Evolutionary conservation across 2,113 vertebrate species (phyloP), one percentile per base, ranked within the genome.

Genomic region (Cervus canadensis): DNA sequence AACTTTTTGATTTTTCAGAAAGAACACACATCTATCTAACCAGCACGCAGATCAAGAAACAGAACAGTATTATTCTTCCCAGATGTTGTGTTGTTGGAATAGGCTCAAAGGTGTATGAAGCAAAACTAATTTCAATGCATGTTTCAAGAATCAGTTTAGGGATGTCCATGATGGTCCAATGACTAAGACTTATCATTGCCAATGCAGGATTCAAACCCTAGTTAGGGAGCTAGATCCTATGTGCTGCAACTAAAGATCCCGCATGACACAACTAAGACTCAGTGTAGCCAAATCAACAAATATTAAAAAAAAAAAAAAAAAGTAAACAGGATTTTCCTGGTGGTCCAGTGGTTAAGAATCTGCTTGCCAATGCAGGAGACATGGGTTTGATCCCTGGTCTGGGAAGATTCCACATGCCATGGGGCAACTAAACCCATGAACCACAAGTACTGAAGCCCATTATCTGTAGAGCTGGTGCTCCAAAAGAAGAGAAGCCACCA

Each of bases 1-100:
- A 86, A 45, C 9, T 54, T 50, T 52, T 86, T 50, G 81, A 81
- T 60, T 62, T 93, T 87, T 93, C 25, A 19, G 59, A 71, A 60
- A 45, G 21, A 14, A 50, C 93, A 21, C 12, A 62, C 28, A n/a
- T 9, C 57, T 8, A 13, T 67, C 19, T 81, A 64, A 79, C 50
- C 26, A 52, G 40, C 5, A 84, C 8, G 1, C 16, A 57, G 33
- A 56, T 54, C 13, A 87, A 76, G 13, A 87, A 87, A 50, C 5
- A 60, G 25, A 60, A 5, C 9, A 11, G 25, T 19, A 1, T 26
- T 28, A 25, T 19, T 50, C 33, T 33, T 57, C 25, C 40, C 30
- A 43, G 36, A 40, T 23, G 2, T 33, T 17, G 15, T 40, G 45
- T 45, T 79, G 12, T 3, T 4, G 26, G 79, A 33, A 83, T 36